Percentiles rank a stretch among this genome's conserved stretches.
Evolutionary conservation across 1,140 invertebrate genomes (phyloP).

Genomic region (Drosophila kikkawai): DNA sequence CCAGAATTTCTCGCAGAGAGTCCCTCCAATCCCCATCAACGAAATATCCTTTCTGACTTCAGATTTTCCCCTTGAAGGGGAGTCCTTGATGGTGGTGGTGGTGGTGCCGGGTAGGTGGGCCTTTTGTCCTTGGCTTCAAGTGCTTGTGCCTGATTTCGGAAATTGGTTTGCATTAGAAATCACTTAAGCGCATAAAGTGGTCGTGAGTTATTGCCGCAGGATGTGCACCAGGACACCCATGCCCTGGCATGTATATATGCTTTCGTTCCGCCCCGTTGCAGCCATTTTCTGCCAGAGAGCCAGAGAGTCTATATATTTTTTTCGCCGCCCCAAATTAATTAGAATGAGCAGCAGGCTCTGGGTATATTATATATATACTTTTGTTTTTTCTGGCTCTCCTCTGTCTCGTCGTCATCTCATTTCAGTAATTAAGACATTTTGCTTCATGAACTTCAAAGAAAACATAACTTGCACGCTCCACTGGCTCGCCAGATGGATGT

Average conservation of each 20-base stretch:
- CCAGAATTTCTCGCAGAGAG: slow-evolving; percentile 2
- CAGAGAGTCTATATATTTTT: neutral
- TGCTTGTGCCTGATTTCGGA: slow-evolving; percentile 82
- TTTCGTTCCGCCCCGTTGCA: slow-evolving; percentile 12
- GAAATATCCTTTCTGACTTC: slow-evolving; percentile 65
- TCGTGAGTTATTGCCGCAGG: slow-evolving; percentile 81
- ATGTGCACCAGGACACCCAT: slow-evolving; percentile 64
- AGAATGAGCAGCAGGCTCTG: slow-evolving; percentile 23
- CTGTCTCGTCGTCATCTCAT: slow-evolving; percentile 52
- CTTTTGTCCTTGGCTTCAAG: slow-evolving; percentile 67
- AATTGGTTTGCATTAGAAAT: slow-evolving; percentile 84
- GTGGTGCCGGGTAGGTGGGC: slow-evolving; percentile 10
- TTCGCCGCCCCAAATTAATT: slow-evolving; percentile 67
- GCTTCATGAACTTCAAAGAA: slow-evolving; percentile 75
- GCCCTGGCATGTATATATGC: neutral
- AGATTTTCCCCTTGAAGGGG: slow-evolving; percentile 9
- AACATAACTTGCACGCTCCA: slow-evolving; percentile 56
- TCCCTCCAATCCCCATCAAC: slow-evolving; percentile 31
- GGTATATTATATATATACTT: neutral
- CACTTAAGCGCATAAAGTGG: slow-evolving; percentile 83
- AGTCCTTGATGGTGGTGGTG: neutral
- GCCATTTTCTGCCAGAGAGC: slow-evolving; percentile 7
- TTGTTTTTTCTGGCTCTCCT: neutral
- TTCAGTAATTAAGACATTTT: slow-evolving; percentile 79
- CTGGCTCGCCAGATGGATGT: slow-evolving; percentile 53